These are phyloP conservation scores for Melanargia galathea DNA, from an alignment of 2,888 invertebrate species.

Conservation along the genomic window DNA sequence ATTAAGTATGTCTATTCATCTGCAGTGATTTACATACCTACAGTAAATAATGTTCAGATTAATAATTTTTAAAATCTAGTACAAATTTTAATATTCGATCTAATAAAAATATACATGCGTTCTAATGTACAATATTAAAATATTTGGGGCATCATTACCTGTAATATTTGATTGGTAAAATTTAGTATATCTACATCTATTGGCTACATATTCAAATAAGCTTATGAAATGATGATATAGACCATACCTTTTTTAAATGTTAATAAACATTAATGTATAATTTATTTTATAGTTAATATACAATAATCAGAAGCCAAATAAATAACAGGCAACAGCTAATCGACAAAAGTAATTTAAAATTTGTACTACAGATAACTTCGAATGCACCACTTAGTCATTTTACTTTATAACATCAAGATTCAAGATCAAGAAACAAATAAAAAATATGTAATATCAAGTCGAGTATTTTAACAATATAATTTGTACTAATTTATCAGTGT, in stretches of 20 bases:
- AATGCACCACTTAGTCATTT: not conserved
- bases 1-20: not conserved
- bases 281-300: too few relatives aligned
- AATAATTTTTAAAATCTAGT: slow-evolving; percentile 1
- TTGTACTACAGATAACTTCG: not conserved
- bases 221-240: too few relatives aligned
- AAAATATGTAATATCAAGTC: slow-evolving; percentile 8
- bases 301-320: too few relatives aligned
- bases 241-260: too few relatives aligned
- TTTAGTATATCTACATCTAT: too few relatives aligned
- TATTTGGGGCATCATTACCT: slow-evolving; percentile 17
- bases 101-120: slow-evolving; percentile 6
- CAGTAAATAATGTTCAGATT: not conserved
- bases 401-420: not conserved
- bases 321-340: too few relatives aligned
- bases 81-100: not conserved
- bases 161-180: not conserved
- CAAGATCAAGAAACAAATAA: not conserved
- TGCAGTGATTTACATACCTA: not conserved
- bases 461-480: slow-evolving; percentile 24
- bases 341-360: too few relatives aligned
- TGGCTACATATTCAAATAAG: too few relatives aligned
- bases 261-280: not conserved
- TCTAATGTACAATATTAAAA: not conserved
- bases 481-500: slow-evolving; percentile 32